These are phyloP conservation scores for Cabera pusaria DNA, from an alignment of 2,888 invertebrate genomes.

Conservation along the genomic window DNA sequence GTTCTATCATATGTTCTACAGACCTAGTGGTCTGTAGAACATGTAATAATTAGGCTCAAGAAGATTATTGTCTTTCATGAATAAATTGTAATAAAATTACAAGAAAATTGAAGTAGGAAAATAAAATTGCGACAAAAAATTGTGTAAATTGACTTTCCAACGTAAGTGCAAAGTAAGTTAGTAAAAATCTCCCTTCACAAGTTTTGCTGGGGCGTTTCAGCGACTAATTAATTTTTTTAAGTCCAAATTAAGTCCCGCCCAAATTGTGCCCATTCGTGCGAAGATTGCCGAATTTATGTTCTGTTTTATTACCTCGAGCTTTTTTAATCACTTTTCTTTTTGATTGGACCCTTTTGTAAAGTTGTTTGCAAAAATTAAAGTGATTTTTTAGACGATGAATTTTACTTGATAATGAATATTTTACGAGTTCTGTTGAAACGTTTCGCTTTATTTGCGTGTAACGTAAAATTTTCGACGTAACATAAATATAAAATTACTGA, in stretches of 20 bases:
- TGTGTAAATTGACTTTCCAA: too few relatives aligned
- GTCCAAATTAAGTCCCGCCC: conserved; percentile 52
- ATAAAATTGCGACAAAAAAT: too few relatives aligned
- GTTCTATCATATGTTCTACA: too few relatives aligned
- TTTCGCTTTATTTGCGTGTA: neutral
- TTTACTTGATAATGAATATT: conserved; percentile 10
- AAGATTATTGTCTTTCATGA: too few relatives aligned
- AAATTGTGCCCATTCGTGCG: conserved; percentile 59
- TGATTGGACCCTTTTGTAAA: conserved; percentile 31
- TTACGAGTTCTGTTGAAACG: conserved; percentile 1
- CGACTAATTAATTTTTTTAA: conserved; percentile 74
- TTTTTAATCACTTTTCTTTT: conserved; percentile 63
- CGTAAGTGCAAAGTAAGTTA: conserved; percentile 29
- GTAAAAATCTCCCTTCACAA: conserved; percentile 41
- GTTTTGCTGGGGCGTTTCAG: conserved; percentile 55
- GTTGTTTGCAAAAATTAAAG: conserved; percentile 32
- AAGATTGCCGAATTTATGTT: conserved; percentile 69
- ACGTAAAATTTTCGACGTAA: too few relatives aligned
- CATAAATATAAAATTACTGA: too few relatives aligned
- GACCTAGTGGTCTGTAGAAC: too few relatives aligned
- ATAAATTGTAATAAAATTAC: too few relatives aligned
- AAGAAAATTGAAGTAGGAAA: too few relatives aligned
- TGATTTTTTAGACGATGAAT: conserved; percentile 24
- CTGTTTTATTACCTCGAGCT: conserved; percentile 62
- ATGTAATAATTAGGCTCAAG: too few relatives aligned